Conservation (phyloP, 1,140 invertebrate genomes). For the Cataglyphis hispanica region DNA sequence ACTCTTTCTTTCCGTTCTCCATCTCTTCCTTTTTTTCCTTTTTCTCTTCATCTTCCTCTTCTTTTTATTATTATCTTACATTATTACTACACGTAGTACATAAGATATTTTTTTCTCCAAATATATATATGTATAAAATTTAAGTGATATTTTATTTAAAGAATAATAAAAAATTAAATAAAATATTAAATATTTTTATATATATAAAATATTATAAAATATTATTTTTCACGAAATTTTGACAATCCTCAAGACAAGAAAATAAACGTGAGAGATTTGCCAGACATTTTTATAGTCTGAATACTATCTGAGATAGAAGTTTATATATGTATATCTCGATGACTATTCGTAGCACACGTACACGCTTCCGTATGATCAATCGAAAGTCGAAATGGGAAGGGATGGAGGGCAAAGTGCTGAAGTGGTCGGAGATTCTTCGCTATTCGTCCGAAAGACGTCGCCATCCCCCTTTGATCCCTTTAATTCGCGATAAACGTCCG, state of each 20-base stretch:
- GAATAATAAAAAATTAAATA: too few relatives aligned
- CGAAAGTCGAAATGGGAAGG: not conserved
- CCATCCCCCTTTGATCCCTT: slow-evolving; percentile 42
- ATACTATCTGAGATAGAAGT: not conserved
- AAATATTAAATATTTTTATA: too few relatives aligned
- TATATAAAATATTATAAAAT: too few relatives aligned
- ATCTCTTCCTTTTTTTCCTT: too few relatives aligned
- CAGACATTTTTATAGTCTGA: slow-evolving; percentile 16
- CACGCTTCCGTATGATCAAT: not conserved
- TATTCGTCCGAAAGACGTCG: not conserved
- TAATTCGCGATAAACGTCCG: slow-evolving; percentile 59
- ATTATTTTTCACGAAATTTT: too few relatives aligned
- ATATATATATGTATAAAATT: too few relatives aligned
- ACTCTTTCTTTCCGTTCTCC: too few relatives aligned
- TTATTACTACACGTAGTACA: too few relatives aligned
- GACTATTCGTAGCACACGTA: not conserved
- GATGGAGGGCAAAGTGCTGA: not conserved
- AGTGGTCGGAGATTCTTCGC: not conserved
- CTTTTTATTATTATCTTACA: too few relatives aligned
- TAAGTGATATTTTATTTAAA: too few relatives aligned
- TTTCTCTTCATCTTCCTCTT: too few relatives aligned
- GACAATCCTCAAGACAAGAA: not conserved
- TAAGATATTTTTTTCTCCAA: too few relatives aligned
- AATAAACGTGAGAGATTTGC: slow-evolving; percentile 5
- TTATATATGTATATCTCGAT: not conserved